A percentile compares a stretch with the other conserved stretches of the same genome.
These are phyloP conservation scores for Pseudochromis fuscus DNA, from an alignment of 2,797 vertebrate species.

Conservation along the genomic window DNA sequence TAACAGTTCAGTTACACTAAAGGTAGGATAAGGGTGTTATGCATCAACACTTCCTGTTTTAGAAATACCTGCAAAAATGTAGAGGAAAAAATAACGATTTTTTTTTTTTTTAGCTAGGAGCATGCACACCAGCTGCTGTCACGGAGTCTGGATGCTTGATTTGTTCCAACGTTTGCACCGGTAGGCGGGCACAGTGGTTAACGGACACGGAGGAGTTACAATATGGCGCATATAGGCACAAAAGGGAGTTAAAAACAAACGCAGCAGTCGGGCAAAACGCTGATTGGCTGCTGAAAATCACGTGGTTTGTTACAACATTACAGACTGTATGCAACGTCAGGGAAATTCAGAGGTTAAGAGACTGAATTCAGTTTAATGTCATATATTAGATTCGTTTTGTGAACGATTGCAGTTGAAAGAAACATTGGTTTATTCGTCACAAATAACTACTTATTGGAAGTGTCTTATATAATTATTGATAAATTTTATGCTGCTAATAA, in stretches of 20 bases:
- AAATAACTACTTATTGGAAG: too few relatives aligned
- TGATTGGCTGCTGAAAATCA: slow-evolving; percentile 69
- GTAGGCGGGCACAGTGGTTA: fast-evolving
- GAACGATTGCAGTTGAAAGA: too few relatives aligned
- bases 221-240: fast-evolving
- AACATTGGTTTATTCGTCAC: too few relatives aligned
- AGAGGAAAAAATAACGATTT: not conserved
- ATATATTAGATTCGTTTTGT: too few relatives aligned
- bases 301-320: too few relatives aligned
- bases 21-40: not conserved
- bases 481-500: too few relatives aligned
- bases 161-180: not conserved
- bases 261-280: slow-evolving; percentile 44
- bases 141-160: slow-evolving; percentile 34
- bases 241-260: slow-evolving; percentile 31
- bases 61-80: not conserved
- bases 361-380: not conserved
- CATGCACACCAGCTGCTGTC: slow-evolving; percentile 31
- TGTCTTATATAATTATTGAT: too few relatives aligned
- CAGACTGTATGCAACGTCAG: too few relatives aligned
- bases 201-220: fast-evolving
- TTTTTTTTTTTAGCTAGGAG: slow-evolving; percentile 17
- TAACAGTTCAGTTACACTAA: not conserved
- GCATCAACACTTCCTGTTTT: not conserved
- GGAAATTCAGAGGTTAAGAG: not conserved